These are phyloP conservation scores for Ovis canadensis DNA, from an alignment of 2,113 vertebrate genomes.

Conservation along the genomic window DNA sequence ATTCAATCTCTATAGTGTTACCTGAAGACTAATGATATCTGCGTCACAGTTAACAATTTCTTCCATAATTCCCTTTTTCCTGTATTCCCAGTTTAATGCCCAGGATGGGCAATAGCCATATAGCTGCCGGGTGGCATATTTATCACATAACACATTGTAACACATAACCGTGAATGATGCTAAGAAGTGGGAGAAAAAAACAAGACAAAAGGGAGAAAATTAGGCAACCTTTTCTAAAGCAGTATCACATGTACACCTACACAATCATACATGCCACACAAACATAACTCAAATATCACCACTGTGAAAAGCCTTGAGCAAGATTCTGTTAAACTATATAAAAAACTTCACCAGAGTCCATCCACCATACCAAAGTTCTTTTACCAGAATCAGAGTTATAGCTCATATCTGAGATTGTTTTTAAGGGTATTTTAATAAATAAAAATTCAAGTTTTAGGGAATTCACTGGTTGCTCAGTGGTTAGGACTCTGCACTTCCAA, in stretches of 20 bases:
- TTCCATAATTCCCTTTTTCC: slow-evolving; percentile 99
- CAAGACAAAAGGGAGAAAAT: slow-evolving; percentile 65
- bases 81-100: slow-evolving; percentile 98
- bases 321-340: background rate
- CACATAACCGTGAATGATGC: slow-evolving; percentile 98
- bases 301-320: background rate
- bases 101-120: slow-evolving; percentile 99
- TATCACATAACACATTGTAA: slow-evolving; percentile 98
- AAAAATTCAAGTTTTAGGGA: slow-evolving; percentile 24
- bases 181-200: slow-evolving; percentile 71
- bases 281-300: background rate
- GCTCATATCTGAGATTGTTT: background rate
- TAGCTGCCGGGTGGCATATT: slow-evolving; percentile 98
- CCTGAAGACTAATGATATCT: slow-evolving; percentile 97
- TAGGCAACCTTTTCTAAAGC: slow-evolving; percentile 57
- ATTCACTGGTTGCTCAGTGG: background rate
- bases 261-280: background rate
- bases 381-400: slow-evolving; percentile 10
- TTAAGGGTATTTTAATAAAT: background rate
- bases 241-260: background rate
- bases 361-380: background rate
- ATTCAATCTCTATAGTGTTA: slow-evolving; percentile 66
- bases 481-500: background rate
- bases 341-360: background rate
- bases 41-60: slow-evolving; percentile 97